Evolutionary conservation across 2,888 invertebrate genomes (phyloP).

Genomic region (Apocheima hispidaria): DNA sequence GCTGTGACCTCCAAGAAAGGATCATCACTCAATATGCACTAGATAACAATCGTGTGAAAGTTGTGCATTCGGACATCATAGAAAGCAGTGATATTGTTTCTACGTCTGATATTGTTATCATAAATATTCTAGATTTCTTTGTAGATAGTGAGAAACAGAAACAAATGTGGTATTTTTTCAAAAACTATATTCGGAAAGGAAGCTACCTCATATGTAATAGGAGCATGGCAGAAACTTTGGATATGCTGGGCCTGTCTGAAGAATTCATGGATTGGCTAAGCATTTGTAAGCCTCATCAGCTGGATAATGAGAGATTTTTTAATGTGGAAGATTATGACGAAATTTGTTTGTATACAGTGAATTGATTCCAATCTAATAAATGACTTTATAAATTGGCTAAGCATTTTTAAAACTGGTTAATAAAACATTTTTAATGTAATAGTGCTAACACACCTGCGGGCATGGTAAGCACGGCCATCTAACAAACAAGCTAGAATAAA

Average conservation of each 20-base stretch:
- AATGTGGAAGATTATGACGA: conserved; percentile 73
- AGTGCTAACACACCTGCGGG: too few species aligned
- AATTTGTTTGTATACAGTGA: conserved; percentile 74
- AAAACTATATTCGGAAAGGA: conserved; percentile 82
- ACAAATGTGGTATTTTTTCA: conserved; percentile 87
- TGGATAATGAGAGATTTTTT: conserved; percentile 78
- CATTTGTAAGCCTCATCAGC: conserved; percentile 71
- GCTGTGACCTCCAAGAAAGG: conserved; percentile 87
- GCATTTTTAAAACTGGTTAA: too few species aligned
- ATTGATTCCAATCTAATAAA: conserved; percentile 67
- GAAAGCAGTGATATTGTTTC: conserved; percentile 82
- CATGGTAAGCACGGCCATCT: too few species aligned
- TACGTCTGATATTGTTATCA: conserved; percentile 87
- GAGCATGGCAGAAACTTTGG: conserved; percentile 83
- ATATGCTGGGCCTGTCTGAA: conserved; percentile 77
- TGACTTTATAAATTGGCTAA: too few species aligned
- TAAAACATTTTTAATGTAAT: too few species aligned
- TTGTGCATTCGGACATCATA: conserved; percentile 87
- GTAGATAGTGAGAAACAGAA: conserved; percentile 85
- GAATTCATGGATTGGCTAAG: conserved; percentile 80
- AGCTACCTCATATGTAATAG: conserved; percentile 87
- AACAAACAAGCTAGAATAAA: too few species aligned
- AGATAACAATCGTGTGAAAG: conserved; percentile 79
- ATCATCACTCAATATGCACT: conserved; percentile 84
- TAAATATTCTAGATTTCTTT: conserved; percentile 91